phyloP scores from a whole-genome alignment of 1,140 invertebrate species.

The Pygmarrhopalites habei region DNA sequence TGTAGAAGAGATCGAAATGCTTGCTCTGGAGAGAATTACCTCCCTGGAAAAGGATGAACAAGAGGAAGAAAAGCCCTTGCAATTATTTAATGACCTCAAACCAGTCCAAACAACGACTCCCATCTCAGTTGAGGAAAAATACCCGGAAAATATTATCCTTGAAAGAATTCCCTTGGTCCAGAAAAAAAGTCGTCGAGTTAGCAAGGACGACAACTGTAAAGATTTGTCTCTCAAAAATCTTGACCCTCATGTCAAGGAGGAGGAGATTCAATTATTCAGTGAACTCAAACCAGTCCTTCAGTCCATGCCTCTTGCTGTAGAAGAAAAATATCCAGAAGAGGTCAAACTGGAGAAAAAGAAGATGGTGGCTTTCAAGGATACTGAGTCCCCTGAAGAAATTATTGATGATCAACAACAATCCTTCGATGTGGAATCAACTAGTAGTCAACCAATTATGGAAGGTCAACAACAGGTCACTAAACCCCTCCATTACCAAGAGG shows the following conservation, averaged over 20 bases:
- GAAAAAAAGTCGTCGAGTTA: not conserved
- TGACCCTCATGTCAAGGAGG: not conserved
- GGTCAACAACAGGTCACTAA: too few relatives aligned
- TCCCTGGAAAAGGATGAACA: too few relatives aligned
- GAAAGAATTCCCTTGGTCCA: not conserved
- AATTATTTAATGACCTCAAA: not conserved
- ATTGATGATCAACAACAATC: too few relatives aligned
- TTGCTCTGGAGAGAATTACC: too few relatives aligned
- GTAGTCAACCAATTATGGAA: too few relatives aligned
- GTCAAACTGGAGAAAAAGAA: not conserved
- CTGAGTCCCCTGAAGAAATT: too few relatives aligned
- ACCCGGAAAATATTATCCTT: not conserved
- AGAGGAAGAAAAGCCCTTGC: not conserved
- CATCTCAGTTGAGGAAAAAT: not conserved
- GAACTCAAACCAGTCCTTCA: not conserved
- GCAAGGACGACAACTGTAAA: too few relatives aligned
- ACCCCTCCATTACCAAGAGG: too few relatives aligned
- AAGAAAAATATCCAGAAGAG: not conserved
- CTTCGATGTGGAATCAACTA: too few relatives aligned
- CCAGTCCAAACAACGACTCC: not conserved
- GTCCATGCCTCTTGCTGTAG: not conserved
- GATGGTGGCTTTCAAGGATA: too few relatives aligned
- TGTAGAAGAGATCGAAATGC: too few relatives aligned
- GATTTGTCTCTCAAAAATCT: too few relatives aligned
- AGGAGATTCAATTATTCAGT: not conserved